Conservation (phyloP, 2,888 invertebrate species). For the Biston betularia region DNA sequence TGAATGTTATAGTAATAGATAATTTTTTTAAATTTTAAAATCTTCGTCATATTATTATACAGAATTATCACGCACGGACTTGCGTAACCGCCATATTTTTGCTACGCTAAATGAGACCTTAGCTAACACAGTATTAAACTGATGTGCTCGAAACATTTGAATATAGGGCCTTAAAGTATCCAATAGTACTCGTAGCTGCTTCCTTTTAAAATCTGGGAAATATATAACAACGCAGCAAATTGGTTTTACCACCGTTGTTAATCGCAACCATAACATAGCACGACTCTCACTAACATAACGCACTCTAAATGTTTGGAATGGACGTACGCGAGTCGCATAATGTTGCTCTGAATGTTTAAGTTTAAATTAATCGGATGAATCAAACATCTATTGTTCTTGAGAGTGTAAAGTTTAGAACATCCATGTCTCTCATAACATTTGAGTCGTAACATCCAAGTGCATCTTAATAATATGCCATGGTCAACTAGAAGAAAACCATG, state of each 20-base stretch:
- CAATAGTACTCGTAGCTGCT: neutral
- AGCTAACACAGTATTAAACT: too few relatives aligned
- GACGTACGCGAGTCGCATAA: slow-evolving; percentile 31
- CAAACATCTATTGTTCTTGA: slow-evolving; percentile 2
- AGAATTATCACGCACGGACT: too few relatives aligned
- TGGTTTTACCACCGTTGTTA: slow-evolving; percentile 43
- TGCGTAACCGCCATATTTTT: too few relatives aligned
- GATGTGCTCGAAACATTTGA: too few relatives aligned
- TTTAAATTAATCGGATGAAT: neutral
- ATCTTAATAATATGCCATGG: too few relatives aligned
- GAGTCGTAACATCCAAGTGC: neutral
- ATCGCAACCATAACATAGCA: slow-evolving; percentile 41
- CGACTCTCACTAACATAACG: slow-evolving; percentile 46
- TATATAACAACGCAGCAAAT: slow-evolving; percentile 23
- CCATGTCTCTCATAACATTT: neutral
- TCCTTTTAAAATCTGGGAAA: neutral
- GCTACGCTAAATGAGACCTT: too few relatives aligned
- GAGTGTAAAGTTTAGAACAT: neutral
- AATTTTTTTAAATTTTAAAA: too few relatives aligned
- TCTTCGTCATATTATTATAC: too few relatives aligned
- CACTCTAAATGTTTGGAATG: slow-evolving; percentile 38
- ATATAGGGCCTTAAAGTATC: neutral
- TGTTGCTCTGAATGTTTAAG: neutral
- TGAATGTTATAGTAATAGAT: too few relatives aligned
- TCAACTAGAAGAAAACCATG: too few relatives aligned